Percentiles rank a stretch among this genome's conserved stretches.
These are phyloP conservation scores for Protobothrops flavoviridis DNA, from an alignment of 2,113 vertebrate genomes.

Conservation along the genomic window DNA sequence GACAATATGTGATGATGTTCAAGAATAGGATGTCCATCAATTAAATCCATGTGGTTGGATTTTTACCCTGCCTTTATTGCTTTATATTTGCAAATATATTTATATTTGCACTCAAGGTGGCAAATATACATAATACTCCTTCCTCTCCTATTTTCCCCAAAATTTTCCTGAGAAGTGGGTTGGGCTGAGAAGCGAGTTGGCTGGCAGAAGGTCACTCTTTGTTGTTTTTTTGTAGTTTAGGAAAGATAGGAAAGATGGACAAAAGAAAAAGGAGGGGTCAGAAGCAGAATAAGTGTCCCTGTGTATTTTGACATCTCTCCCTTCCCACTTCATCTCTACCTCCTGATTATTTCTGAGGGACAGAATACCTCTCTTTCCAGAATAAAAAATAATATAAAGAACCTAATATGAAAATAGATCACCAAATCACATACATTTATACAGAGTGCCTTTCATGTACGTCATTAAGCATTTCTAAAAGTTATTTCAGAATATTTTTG, in stretches of 20 bases:
- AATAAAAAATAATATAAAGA: background rate
- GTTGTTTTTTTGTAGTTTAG: background rate
- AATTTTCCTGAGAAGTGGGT: background rate
- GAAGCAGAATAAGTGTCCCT: background rate
- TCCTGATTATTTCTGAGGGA: background rate
- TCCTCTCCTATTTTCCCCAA: background rate
- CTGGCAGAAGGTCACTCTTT: background rate
- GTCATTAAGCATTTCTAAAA: constrained; percentile 28
- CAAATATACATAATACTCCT: background rate
- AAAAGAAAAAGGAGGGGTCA: background rate
- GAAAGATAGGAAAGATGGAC: background rate
- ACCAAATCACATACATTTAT: background rate
- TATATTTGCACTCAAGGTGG: background rate
- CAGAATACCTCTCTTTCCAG: background rate
- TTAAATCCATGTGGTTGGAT: background rate
- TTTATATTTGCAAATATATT: too few species aligned
- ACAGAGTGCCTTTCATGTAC: background rate
- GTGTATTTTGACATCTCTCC: background rate
- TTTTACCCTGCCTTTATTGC: too few species aligned
- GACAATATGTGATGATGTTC: background rate
- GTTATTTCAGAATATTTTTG: constrained; percentile 24
- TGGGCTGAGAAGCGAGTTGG: background rate
- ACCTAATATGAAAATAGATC: background rate
- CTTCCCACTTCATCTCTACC: background rate
- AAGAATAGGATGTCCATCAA: background rate